These are phyloP conservation scores for Alosa sapidissima DNA, from an alignment of 2,797 vertebrate species.

Conservation along the genomic window DNA sequence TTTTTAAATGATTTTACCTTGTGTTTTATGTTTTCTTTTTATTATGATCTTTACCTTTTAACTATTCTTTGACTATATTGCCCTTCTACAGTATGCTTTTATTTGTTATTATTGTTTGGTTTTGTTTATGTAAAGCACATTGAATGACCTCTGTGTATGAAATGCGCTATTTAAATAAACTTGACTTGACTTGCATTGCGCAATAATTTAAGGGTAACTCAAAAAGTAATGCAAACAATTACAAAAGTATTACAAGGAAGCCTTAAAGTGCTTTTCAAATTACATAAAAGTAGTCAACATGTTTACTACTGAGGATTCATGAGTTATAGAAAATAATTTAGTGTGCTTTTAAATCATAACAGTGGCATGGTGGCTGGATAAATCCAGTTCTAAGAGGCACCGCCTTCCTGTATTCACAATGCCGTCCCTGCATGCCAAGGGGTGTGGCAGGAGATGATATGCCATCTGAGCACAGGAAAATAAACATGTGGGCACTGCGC, in stretches of 20 bases:
- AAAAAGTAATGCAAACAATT: background rate
- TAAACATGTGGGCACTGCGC: background rate
- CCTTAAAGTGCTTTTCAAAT: background rate
- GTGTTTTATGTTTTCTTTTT: too few relatives aligned
- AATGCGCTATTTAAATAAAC: too few relatives aligned
- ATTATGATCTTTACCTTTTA: too few relatives aligned
- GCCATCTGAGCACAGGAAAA: background rate
- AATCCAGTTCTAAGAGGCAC: slow-evolving; percentile 24
- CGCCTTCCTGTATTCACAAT: background rate
- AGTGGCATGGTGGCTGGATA: slow-evolving; percentile 25
- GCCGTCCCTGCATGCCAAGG: slow-evolving; percentile 6
- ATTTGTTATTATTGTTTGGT: too few relatives aligned
- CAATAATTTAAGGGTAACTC: background rate
- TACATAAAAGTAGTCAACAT: background rate
- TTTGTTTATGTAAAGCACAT: too few relatives aligned
- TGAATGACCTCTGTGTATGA: too few relatives aligned
- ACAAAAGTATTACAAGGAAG: background rate
- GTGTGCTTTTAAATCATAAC: background rate
- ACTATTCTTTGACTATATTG: too few relatives aligned
- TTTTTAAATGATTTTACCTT: too few relatives aligned
- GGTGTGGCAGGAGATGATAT: slow-evolving; percentile 34
- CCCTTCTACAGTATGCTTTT: too few relatives aligned
- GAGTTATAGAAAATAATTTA: too few relatives aligned
- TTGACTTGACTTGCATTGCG: too few relatives aligned
- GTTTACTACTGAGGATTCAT: background rate